Evolutionary conservation across 2,797 vertebrate species (phyloP), one percentile per base, ranked within the genome.

Genomic region (Botia almorhae): DNA sequence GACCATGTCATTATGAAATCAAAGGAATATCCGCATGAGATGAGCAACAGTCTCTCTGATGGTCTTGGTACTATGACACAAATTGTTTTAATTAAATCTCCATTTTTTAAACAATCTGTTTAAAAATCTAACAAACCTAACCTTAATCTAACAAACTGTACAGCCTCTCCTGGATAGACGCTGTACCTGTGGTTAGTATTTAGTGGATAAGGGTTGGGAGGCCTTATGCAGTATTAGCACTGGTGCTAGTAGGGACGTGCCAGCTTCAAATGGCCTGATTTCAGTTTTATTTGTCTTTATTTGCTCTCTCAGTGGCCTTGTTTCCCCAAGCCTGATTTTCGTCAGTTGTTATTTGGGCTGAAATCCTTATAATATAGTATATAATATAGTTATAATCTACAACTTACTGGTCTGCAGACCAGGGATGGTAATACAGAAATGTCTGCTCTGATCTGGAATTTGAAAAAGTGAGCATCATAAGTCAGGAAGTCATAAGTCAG

Each of bases 111-210:
- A 33, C 33, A 33, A 5, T 33, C 33, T 26, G 23, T 26, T 26
- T 26, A 26, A 26, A 26, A 26, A 26, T 26, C 23, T 26, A 26
- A 26, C 23, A 26, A 26, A 26, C 23, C 23, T 26, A 26, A 26
- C 23, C 23, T 26, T 26, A 1, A 26, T 26, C 23, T 26, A 26
- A 26, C 23, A 26, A 26, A 33, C 33, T 33, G 33, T 33, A 5
- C 33, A 33, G 33, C 4, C 33, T 33, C 33, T 33, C 33, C 33
- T 74, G 26, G 36, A 55, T 50, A n/a, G 50, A 26, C 0, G 2
- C 29, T 78, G 16, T n/a, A 70, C 67, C 60, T 78, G 75, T 50
- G 23, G 60, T 85, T 78, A 61, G 58, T 63, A 74, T 74, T 81
- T 51, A 72, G 63, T 1, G 4, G 5, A 17, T 60, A 23, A 21